Conservation (phyloP, 92 coral and sea anemone genomes). For the Virgularia gustaviana region DNA sequence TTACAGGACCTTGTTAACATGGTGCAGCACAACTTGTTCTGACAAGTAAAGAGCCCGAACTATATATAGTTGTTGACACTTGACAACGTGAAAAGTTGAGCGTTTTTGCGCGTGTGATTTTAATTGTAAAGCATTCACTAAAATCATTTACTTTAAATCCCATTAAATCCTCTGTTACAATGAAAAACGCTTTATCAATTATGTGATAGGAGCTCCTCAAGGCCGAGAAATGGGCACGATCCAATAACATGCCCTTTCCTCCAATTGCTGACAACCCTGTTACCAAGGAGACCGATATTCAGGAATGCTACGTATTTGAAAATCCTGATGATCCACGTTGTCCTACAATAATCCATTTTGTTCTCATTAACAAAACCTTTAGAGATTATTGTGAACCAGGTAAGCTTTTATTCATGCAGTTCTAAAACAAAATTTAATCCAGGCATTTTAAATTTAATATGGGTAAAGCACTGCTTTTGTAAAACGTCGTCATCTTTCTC, state of each 20-base stretch:
- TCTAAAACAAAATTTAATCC: too few relatives aligned
- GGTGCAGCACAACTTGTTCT: too few relatives aligned
- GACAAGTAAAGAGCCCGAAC: too few relatives aligned
- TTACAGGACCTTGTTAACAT: too few relatives aligned
- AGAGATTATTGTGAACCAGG: constrained; percentile 67
- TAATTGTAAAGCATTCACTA: too few relatives aligned
- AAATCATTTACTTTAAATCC: not conserved
- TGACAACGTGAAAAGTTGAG: too few relatives aligned
- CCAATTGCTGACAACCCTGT: constrained; percentile 67
- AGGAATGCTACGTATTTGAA: constrained; percentile 75
- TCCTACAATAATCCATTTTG: constrained; percentile 75
- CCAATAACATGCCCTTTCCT: constrained; percentile 66
- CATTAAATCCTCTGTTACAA: not conserved
- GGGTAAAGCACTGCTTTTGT: too few relatives aligned
- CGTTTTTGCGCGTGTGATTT: too few relatives aligned
- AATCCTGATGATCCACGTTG: constrained; percentile 61
- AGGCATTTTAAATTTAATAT: too few relatives aligned
- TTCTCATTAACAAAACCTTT: constrained; percentile 69
- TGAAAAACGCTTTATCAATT: not conserved
- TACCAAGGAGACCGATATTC: constrained; percentile 46
- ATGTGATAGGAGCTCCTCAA: constrained; percentile 57
- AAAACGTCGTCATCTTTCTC: too few relatives aligned
- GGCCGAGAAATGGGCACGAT: constrained; percentile 82
- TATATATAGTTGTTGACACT: too few relatives aligned
- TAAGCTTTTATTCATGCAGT: constrained; percentile 25